Percentiles rank a stretch among this genome's conserved stretches.
phyloP scores from a whole-genome alignment of 2,113 vertebrate species.

The Istiophorus platypterus region DNA sequence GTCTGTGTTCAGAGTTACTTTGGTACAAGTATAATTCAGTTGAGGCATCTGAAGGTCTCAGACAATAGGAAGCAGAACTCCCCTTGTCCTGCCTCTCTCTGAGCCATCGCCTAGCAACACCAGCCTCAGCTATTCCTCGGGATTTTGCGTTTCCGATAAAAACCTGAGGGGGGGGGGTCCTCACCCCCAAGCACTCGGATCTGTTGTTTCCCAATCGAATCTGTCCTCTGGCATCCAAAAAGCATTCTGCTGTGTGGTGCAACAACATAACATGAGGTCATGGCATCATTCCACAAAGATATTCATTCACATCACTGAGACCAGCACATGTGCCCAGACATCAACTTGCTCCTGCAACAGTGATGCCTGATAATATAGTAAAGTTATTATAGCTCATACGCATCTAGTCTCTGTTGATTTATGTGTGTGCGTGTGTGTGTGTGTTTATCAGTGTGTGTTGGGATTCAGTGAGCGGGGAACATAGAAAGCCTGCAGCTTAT shows the following conservation, averaged over 20 bases:
- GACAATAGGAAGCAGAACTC: slow-evolving; percentile 14
- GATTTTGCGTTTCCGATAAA: no score
- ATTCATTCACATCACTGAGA: not conserved
- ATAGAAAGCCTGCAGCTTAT: slow-evolving; percentile 60
- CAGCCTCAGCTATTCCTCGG: slow-evolving; percentile 16
- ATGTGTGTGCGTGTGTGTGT: not conserved
- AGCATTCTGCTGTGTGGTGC: not conserved
- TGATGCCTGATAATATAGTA: not conserved
- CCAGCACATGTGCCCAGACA: not conserved
- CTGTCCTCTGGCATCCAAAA: slow-evolving; percentile 30
- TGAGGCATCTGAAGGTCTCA: slow-evolving; percentile 20
- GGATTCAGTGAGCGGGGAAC: slow-evolving; percentile 48
- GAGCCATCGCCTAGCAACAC: slow-evolving; percentile 69
- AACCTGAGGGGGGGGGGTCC: slow-evolving; percentile 5
- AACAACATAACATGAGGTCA: not conserved
- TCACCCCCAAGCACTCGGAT: slow-evolving; percentile 22
- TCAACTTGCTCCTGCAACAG: not conserved
- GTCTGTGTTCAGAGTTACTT: not conserved
- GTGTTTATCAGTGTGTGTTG: slow-evolving; percentile 26
- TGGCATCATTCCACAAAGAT: not conserved
- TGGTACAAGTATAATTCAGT: not conserved
- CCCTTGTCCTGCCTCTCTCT: slow-evolving; percentile 32
- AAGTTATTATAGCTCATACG: slow-evolving; percentile 2
- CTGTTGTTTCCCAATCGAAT: slow-evolving; percentile 33
- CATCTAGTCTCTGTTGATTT: not conserved